Percentiles rank a stretch among this genome's conserved stretches.
These are phyloP conservation scores for Elephantulus edwardii DNA, from an alignment of 2,113 vertebrate genomes.

Conservation along the genomic window DNA sequence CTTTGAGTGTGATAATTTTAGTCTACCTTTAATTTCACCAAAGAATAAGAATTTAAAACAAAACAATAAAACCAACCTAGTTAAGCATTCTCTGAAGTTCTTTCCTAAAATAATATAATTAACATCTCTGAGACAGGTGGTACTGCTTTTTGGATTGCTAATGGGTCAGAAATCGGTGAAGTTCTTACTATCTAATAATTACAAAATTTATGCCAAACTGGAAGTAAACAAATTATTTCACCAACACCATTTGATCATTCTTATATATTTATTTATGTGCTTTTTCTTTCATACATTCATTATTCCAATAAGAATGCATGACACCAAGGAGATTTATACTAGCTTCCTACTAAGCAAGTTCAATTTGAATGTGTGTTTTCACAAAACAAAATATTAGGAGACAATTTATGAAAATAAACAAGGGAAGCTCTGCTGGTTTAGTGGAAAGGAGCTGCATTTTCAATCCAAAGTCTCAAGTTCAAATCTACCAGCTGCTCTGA, in stretches of 20 bases:
- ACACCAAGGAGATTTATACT: background rate
- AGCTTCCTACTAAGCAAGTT: background rate
- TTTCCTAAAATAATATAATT: background rate
- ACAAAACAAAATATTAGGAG: background rate
- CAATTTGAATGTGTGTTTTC: background rate
- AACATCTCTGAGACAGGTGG: background rate
- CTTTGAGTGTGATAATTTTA: background rate
- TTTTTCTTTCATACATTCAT: background rate
- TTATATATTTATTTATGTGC: background rate
- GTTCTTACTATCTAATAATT: background rate
- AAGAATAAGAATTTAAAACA: background rate
- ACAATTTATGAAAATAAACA: constrained; percentile 8
- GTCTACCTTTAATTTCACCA: constrained; percentile 17
- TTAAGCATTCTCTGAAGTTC: background rate
- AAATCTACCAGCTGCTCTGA: too few species aligned
- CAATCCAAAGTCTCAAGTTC: too few species aligned
- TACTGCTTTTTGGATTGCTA: background rate
- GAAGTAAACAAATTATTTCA: background rate
- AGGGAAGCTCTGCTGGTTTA: too few species aligned
- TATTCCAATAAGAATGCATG: background rate
- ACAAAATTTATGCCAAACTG: background rate
- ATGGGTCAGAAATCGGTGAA: constrained; percentile 1
- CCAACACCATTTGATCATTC: background rate
- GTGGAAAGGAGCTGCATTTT: too few species aligned
- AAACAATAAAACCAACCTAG: background rate